Conservation (phyloP, 2,797 vertebrate species). For the Darevskia mixta region DNA sequence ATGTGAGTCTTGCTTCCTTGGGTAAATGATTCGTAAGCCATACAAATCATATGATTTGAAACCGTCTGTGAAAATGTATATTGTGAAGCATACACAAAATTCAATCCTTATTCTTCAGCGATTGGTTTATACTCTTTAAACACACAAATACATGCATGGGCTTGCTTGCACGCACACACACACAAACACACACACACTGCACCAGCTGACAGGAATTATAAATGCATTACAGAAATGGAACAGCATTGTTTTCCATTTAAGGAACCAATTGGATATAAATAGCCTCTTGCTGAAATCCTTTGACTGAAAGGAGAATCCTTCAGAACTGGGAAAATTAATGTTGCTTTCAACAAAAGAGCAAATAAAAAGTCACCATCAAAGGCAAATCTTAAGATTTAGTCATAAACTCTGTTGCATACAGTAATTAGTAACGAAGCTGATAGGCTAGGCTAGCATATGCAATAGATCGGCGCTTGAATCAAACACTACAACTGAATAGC, state of each 20-base stretch:
- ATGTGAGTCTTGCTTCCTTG: slow-evolving; percentile 48
- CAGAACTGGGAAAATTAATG: slow-evolving; percentile 29
- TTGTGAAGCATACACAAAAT: slow-evolving; percentile 65
- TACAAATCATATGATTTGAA: slow-evolving; percentile 67
- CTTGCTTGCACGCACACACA: neutral
- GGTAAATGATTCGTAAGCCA: slow-evolving; percentile 55
- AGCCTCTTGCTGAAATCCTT: slow-evolving; percentile 54
- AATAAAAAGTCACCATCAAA: slow-evolving; percentile 49
- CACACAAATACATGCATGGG: slow-evolving; percentile 32
- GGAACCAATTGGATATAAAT: slow-evolving; percentile 66
- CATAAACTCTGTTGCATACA: slow-evolving; percentile 15
- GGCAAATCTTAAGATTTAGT: slow-evolving; percentile 36
- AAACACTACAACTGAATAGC: neutral
- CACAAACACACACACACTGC: slow-evolving; percentile 45
- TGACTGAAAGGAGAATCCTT: slow-evolving; percentile 56
- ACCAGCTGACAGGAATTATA: slow-evolving; percentile 70
- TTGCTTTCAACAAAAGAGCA: slow-evolving; percentile 60
- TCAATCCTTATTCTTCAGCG: slow-evolving; percentile 56
- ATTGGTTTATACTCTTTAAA: slow-evolving; percentile 42
- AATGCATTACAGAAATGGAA: slow-evolving; percentile 63
- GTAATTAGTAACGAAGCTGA: slow-evolving; percentile 21
- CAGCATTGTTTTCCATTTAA: slow-evolving; percentile 73
- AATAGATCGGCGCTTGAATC: neutral
- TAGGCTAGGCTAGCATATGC: slow-evolving; percentile 18
- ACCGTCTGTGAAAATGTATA: slow-evolving; percentile 60